A percentile compares a stretch with the other conserved stretches of the same genome.
Evolutionary conservation across 2,888 invertebrate genomes (phyloP).

Genomic region (Mylabris sibirica): DNA sequence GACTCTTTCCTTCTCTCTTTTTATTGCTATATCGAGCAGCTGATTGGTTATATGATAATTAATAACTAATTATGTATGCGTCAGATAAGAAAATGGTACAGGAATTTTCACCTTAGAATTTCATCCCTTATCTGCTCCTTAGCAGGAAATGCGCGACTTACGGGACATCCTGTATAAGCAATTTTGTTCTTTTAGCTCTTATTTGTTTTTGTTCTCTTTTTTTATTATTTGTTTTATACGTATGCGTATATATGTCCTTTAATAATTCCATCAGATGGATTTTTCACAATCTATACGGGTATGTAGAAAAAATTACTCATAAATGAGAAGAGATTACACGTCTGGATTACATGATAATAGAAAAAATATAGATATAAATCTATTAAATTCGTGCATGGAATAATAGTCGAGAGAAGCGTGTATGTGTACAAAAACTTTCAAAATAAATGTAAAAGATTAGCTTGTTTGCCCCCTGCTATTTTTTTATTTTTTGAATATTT

Average conservation of each 20-base stretch:
- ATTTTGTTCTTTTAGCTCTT: not conserved
- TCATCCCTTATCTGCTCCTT: too few species aligned
- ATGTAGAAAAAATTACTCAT: not conserved
- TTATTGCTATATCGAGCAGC: too few species aligned
- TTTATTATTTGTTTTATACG: not conserved
- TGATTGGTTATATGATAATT: too few species aligned
- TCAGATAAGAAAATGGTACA: too few species aligned
- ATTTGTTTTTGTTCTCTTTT: not conserved
- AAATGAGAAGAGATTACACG: slow-evolving; percentile 8
- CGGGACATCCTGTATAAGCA: too few species aligned
- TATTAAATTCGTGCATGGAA: slow-evolving; percentile 9
- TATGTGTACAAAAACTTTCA: not conserved
- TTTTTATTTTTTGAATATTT: not conserved
- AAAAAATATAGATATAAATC: not conserved
- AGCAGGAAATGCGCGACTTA: too few species aligned
- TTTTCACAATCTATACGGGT: not conserved
- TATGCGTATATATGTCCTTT: not conserved
- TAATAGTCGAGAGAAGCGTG: not conserved
- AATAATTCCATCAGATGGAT: not conserved
- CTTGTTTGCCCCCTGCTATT: too few species aligned
- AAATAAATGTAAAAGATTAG: too few species aligned
- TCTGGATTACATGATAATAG: slow-evolving; percentile 1
- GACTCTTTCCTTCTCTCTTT: too few species aligned
- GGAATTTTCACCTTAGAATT: too few species aligned
- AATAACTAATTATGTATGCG: too few species aligned